Evolutionary conservation across 1,140 invertebrate species (phyloP), one percentile per base, ranked within the genome.

Genomic region (Papilio machaon): DNA sequence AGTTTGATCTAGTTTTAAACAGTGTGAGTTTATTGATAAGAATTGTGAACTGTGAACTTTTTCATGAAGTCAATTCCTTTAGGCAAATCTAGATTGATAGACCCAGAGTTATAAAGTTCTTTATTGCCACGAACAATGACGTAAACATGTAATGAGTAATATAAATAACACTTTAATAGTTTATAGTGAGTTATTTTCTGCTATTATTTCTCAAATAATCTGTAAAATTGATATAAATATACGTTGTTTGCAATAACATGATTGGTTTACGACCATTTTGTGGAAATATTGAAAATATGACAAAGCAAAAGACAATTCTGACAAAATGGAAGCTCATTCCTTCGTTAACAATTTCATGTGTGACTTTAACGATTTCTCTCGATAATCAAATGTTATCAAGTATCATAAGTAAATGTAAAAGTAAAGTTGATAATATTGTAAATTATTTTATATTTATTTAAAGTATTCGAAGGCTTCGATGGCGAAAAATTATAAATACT

Each of bases 401-500:
- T 58, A 11, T 49, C 47, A 13, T 49, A 6, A 49, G 15, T 54
- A n/a, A n/a, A n/a, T n/a, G n/a, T n/a, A n/a, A n/a, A n/a, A n/a
- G n/a, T n/a, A n/a, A n/a, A n/a, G n/a, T n/a, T 5, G n/a, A 60
- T 60, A 60, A 60, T n/a, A 9, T 60, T 23, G n/a, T 19, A 60
- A 19, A 19, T 60, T 6, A 60, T 19, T 70, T 5, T 15, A 70
- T 35, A 70, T 38, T 70, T 8, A 35, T 15, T 70, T 38, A 15
- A 70, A 70, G 35, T 35, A 30, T 70, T 15, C 5, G 11, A 70
- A 70, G 30, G 13, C 35, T 35, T 64, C 19, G 60, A 64, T 13
- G 9, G 64, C 64, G 64, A 35, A 5, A 70, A 70, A 67, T 67
- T 67, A 67, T 35, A 70, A 70, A 70, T 70, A 64, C 60, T 64